phyloP scores from a whole-genome alignment of 2,113 vertebrate genomes.

The Mastomys natalensis region DNA sequence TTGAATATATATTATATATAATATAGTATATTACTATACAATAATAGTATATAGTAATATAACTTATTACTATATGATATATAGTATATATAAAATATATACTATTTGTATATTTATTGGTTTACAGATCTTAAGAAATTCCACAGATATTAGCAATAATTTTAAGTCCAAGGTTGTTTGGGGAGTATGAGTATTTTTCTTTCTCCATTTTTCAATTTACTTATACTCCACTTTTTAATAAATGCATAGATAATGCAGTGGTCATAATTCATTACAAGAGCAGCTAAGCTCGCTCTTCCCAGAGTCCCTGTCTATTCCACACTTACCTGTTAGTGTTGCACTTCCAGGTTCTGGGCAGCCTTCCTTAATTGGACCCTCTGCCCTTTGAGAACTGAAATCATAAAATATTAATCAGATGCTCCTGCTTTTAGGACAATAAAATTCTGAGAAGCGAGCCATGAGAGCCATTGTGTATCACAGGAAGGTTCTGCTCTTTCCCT shows the following conservation, averaged over 20 bases:
- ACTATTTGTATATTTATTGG: neutral
- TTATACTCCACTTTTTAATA: slow-evolving; percentile 16
- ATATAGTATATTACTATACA: too few species aligned
- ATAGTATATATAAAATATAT: neutral
- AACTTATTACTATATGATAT: too few species aligned
- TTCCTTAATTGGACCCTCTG: neutral
- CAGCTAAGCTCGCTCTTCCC: neutral
- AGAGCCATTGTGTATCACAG: neutral
- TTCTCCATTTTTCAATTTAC: neutral
- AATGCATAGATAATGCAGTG: neutral
- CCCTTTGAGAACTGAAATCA: slow-evolving; percentile 25
- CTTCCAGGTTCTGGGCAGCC: neutral
- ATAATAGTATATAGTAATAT: too few species aligned
- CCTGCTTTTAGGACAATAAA: slow-evolving; percentile 55
- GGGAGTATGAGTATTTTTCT: neutral
- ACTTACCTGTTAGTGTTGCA: neutral
- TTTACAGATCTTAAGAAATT: slow-evolving; percentile 30
- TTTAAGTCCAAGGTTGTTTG: neutral
- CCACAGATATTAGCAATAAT: neutral
- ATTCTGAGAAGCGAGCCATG: slow-evolving; percentile 37
- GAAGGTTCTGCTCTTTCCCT: neutral
- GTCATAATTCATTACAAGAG: neutral
- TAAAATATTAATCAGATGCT: slow-evolving; percentile 66
- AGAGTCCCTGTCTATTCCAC: neutral
- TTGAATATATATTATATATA: too few species aligned